Base-by-base conservation (phyloP, 2,797 vertebrate genomes). In the Syngnathus acus region DNA sequence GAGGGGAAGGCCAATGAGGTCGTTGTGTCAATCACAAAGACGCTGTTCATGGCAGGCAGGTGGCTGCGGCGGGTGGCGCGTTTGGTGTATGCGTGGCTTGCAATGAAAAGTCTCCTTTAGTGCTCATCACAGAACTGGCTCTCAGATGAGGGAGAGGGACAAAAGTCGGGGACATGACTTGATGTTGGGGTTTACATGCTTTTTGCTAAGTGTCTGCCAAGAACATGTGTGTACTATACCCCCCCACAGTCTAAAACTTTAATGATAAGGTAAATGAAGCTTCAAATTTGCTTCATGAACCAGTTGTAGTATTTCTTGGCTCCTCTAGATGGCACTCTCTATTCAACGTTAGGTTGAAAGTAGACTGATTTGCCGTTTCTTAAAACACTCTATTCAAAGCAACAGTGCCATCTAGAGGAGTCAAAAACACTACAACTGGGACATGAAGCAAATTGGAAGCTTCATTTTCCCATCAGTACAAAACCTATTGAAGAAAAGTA, bases 11-110 rank as follows among this genome's bases (percentile, higher is more conserved):
- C 79, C 75, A 70, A 90, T 84, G 79, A 85, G 83, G 69, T 64
- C 4, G 67, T 72, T 67, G 82, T 84, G 82, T 85, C 82, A 85
- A 81, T 86, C 85, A 89, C 87, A 89, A 90, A 88, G 89, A 70
- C 83, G 77, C 75, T 77, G 78, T 90, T 86, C 88, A 88, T 87
- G 80, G 77, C 68, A 82, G 84, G 83, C 89, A 89, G 89, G 89
- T 89, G 89, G 85, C 84, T 76, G 76, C 70, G 77, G 74, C 76
- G 72, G 74, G 74, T 51, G 61, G 43, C 65, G 63, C 76, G 65
- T 72, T 72, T 39, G 71, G 72, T 67, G 73, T 71, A 78, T 75
- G 78, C 58, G 78, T 67, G 75, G 72, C 72, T 73, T 75, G 77
- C 59, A 68, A 72, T 74, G 68, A 87, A 89, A 81, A 84, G 84